Evolutionary conservation across 2,888 invertebrate genomes (phyloP).

Genomic region (Stenichneumon culpator): DNA sequence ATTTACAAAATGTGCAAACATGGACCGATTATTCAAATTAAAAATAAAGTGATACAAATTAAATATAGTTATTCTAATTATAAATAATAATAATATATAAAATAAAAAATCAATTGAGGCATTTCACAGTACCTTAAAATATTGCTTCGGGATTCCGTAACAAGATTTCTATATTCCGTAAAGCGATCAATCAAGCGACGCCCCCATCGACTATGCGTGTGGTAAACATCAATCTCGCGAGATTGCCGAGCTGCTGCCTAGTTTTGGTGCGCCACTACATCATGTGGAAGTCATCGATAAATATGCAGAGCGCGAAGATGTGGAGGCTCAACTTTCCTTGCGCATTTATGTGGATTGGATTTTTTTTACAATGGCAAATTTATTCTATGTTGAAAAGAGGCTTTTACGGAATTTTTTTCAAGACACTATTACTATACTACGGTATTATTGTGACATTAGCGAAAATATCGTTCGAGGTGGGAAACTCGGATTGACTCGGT

Average conservation of each 20-base stretch:
- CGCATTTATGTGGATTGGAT: neutral
- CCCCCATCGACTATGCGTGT: constrained; percentile 41
- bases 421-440: neutral
- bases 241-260: constrained; percentile 14
- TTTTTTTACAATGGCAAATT: neutral
- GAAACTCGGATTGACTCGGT: neutral
- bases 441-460: neutral
- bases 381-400: neutral
- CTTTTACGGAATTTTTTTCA: neutral
- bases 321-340: neutral
- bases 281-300: neutral
- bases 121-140: neutral
- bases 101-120: constrained; percentile 4
- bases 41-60: too few species aligned
- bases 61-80: neutral
- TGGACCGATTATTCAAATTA: too few species aligned
- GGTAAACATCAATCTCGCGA: constrained; percentile 50
- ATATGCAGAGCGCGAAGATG: neutral
- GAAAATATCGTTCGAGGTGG: neutral
- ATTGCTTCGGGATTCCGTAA: constrained; percentile 6
- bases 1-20: too few species aligned
- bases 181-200: constrained; percentile 58
- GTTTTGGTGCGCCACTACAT: neutral
- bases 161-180: constrained; percentile 23
- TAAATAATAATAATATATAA: neutral